Evolutionary conservation across 2,888 invertebrate genomes (phyloP).

Genomic region (Pammene aurita): DNA sequence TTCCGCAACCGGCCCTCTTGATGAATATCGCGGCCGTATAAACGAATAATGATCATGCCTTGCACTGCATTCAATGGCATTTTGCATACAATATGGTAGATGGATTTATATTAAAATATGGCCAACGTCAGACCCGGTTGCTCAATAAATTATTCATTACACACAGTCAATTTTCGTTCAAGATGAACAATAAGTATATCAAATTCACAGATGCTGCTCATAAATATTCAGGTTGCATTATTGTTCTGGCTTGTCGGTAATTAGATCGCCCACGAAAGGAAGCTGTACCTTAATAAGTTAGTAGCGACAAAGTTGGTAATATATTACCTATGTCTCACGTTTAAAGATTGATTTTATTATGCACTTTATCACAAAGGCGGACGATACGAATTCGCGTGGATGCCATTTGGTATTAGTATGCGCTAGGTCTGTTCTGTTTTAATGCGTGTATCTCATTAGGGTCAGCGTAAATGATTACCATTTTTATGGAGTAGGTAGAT

Average conservation of each 20-base stretch:
- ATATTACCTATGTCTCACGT: constrained; percentile 59
- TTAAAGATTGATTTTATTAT: neutral
- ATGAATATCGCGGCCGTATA: constrained; percentile 80
- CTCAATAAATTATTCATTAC: constrained; percentile 82
- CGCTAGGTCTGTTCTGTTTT: constrained; percentile 54
- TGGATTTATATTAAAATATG: constrained; percentile 83
- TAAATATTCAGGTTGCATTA: constrained; percentile 81
- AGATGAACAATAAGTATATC: constrained; percentile 77
- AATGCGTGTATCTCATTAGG: constrained; percentile 64
- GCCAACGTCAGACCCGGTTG: constrained; percentile 79
- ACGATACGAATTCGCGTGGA: neutral
- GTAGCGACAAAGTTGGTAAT: constrained; percentile 74
- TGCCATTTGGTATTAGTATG: constrained; percentile 11
- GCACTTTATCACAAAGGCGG: neutral
- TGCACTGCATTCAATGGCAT: constrained; percentile 82
- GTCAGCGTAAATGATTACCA: constrained; percentile 50
- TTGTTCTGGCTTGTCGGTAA: constrained; percentile 81
- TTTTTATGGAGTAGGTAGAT: constrained; percentile 37
- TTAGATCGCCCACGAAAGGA: constrained; percentile 81
- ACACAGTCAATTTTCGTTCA: constrained; percentile 78
- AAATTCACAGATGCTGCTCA: constrained; percentile 74
- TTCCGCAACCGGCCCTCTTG: constrained; percentile 72
- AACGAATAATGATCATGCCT: constrained; percentile 82
- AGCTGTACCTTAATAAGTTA: constrained; percentile 70
- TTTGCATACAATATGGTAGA: constrained; percentile 83